phyloP scores from a whole-genome alignment of 2,113 vertebrate species.

The Penelope pileata region DNA sequence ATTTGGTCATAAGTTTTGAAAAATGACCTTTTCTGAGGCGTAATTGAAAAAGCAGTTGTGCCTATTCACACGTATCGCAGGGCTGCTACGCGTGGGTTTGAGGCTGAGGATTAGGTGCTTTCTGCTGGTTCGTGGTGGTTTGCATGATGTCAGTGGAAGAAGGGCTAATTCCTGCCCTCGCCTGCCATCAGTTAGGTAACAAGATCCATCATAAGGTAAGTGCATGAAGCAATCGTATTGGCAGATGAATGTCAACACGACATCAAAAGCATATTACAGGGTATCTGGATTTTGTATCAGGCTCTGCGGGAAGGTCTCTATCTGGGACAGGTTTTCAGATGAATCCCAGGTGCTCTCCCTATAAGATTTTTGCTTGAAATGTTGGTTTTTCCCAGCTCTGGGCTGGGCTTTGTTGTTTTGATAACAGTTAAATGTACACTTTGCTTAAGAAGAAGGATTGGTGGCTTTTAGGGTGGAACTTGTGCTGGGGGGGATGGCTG shows the following conservation, averaged over 20 bases:
- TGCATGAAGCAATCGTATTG: conserved; percentile 28
- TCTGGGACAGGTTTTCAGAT: not conserved
- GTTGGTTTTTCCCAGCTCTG: not conserved
- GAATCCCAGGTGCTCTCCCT: not conserved
- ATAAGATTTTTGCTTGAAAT: not conserved
- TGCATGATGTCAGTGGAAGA: conserved; percentile 32
- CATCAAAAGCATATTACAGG: conserved; percentile 15
- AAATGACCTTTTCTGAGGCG: not conserved
- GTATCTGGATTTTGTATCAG: conserved; percentile 32
- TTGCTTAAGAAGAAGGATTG: not conserved
- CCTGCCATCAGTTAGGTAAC: conserved; percentile 11
- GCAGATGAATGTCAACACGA: conserved; percentile 54
- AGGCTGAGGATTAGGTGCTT: not conserved
- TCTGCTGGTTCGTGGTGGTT: not conserved
- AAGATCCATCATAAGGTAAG: conserved; percentile 37
- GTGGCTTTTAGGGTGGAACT: not conserved
- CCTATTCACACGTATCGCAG: accelerated
- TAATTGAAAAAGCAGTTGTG: not conserved
- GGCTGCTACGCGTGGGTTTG: not conserved
- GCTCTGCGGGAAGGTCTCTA: not conserved
- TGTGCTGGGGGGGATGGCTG: not conserved
- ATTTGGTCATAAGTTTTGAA: not conserved
- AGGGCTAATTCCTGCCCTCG: conserved; percentile 5
- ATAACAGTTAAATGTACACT: not conserved
- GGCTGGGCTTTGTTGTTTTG: not conserved